Evolutionary conservation across 2,797 vertebrate species (phyloP).

Genomic region (Poeciliopsis infans): DNA sequence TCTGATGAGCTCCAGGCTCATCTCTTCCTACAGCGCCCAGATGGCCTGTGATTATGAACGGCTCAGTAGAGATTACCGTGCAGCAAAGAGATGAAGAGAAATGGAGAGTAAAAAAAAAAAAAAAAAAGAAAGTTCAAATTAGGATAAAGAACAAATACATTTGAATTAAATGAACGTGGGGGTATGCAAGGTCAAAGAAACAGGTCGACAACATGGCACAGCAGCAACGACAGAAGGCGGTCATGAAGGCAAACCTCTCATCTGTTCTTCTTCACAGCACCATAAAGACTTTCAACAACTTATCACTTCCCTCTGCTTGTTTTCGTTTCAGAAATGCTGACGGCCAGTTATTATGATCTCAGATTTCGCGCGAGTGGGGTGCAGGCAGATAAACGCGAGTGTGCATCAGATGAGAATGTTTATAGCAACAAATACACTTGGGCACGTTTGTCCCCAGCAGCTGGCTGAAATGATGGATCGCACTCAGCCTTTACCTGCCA

Average conservation of each 20-base stretch:
- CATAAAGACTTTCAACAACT: slow-evolving; percentile 2
- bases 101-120: slow-evolving; percentile 50
- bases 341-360: slow-evolving; percentile 10
- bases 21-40: slow-evolving; percentile 76
- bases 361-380: slow-evolving; percentile 7
- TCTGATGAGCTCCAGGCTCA: slow-evolving; percentile 73
- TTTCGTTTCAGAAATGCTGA: neutral
- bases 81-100: slow-evolving; percentile 52
- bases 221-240: neutral
- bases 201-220: neutral
- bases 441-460: slow-evolving; percentile 60
- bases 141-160: slow-evolving; percentile 33
- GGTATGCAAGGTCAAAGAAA: slow-evolving; percentile 23
- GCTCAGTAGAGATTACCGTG: slow-evolving; percentile 78
- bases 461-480: slow-evolving; percentile 61
- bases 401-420: slow-evolving; percentile 26
- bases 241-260: neutral
- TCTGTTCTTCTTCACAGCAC: neutral
- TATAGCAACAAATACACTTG: slow-evolving; percentile 23
- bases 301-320: neutral
- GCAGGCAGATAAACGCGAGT: slow-evolving; percentile 15
- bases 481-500: neutral
- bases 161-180: slow-evolving; percentile 15
- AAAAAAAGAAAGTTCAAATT: slow-evolving; percentile 47
- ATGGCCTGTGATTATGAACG: slow-evolving; percentile 79